Base-by-base conservation (phyloP, 2,888 invertebrate species). In the Metopia argyrocephala region DNA sequence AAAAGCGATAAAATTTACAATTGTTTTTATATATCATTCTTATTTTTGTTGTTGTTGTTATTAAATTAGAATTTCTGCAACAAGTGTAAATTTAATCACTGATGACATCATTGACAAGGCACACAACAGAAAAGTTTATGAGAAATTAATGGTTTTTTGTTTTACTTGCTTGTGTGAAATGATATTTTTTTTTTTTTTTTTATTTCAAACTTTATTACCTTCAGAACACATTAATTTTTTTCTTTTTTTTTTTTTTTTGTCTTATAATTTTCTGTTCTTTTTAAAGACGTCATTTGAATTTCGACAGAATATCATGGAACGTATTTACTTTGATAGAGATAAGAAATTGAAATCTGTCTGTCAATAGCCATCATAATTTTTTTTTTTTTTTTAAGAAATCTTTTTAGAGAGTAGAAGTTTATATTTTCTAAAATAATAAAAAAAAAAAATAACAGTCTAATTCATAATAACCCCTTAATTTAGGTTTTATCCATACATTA, bases 41-140 rank as follows among this genome's bases (percentile, higher is more conserved):
- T 56, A 15, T 54, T 46, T 31, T 52, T 21, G 18, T 5, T 28
- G 38, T 62, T 64, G 25, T 50, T 73, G 5, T 31, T 18, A 52
- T 70, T 20, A 12, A 73, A 20, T 65, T 46, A 15, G n/a, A 38
- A 38, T 50, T 66, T 76, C 57, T 81, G 74, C 78, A 81, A 69
- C 80, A 81, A 81, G 68, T 74, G 68, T 78, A 81, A 78, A 81
- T 65, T 78, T 81, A 76, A 76, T 76, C 76, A 68, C 71, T 79
- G 79, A 79, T 79, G 79, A 76, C 79, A 79, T 79, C 79, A 79
- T 68, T 79, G 79, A 76, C 79, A 76, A 71, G 71, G n/a, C n/a
- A n/a, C 70, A 54, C 46, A 59, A 45, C 50, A 54, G 23, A 59
- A 45, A 52, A 45, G 28, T 78, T 78, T 65, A 66, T 71, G 65